These are phyloP conservation scores for Alligator sinensis DNA, from an alignment of 2,113 vertebrate species.

Conservation along the genomic window DNA sequence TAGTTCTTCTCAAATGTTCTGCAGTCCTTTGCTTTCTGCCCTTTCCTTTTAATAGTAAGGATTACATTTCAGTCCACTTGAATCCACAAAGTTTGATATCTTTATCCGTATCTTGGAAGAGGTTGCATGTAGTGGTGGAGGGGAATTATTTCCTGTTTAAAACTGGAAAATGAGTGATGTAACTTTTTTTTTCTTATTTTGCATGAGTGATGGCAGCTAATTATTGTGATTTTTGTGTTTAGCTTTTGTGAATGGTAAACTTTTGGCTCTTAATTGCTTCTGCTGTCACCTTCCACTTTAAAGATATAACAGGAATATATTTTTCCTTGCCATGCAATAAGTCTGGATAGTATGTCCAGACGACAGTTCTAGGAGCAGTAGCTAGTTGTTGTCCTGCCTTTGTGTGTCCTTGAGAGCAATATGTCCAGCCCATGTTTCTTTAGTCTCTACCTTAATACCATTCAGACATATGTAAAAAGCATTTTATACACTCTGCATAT, in stretches of 20 bases:
- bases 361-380: no score
- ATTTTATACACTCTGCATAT: background rate
- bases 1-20: background rate
- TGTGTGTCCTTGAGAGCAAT: background rate
- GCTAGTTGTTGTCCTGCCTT: no score
- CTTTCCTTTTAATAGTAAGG: background rate
- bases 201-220: background rate
- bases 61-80: background rate
- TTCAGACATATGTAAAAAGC: background rate
- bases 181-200: background rate
- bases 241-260: background rate
- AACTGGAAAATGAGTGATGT: background rate
- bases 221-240: background rate
- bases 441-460: background rate
- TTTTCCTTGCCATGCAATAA: no score
- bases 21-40: background rate
- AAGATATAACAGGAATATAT: no score
- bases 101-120: background rate
- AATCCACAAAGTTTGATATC: background rate
- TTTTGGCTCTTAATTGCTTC: background rate
- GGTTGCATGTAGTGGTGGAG: rapidly evolving
- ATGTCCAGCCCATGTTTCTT: background rate
- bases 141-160: background rate
- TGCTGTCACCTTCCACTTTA: no score
- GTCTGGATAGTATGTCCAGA: no score